Conservation (phyloP, 2,888 invertebrate species). For the Thera obeliscata region DNA sequence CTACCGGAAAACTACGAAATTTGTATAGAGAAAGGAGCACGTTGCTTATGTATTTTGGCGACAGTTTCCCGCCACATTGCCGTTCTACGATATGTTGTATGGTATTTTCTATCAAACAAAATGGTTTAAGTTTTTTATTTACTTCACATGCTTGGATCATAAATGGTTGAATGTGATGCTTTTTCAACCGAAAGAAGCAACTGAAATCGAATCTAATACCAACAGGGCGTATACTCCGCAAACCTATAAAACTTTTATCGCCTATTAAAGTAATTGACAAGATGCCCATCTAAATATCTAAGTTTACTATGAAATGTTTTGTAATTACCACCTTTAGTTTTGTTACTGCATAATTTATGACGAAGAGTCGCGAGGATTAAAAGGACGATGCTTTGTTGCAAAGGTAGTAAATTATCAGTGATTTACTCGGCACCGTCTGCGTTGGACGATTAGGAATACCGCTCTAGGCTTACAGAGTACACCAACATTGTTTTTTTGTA, state of each 20-base stretch:
- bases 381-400: slow-evolving; percentile 3
- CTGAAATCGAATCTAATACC: slow-evolving; percentile 5
- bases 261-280: slow-evolving; percentile 43
- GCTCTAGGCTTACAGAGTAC: not conserved
- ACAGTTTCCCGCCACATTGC: no score
- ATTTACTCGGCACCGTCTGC: slow-evolving; percentile 7
- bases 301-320: slow-evolving; percentile 42
- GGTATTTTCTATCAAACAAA: no score
- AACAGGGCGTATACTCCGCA: slow-evolving; percentile 24
- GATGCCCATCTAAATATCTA: slow-evolving; percentile 41
- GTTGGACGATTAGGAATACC: not conserved
- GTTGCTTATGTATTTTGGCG: no score
- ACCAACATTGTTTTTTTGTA: not conserved
- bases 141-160: no score
- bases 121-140: no score
- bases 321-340: slow-evolving; percentile 34
- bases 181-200: not conserved
- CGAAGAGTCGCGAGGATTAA: slow-evolving; percentile 6
- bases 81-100: no score
- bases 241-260: slow-evolving; percentile 43
- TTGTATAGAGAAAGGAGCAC: no score
- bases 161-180: no score
- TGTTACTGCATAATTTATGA: slow-evolving; percentile 33
- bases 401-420: slow-evolving; percentile 10
- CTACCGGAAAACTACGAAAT: no score